Percentiles rank a stretch among this genome's conserved stretches.
phyloP scores from a whole-genome alignment of 92 coral and sea anemone genomes.

The Desmophyllum pertusum region DNA sequence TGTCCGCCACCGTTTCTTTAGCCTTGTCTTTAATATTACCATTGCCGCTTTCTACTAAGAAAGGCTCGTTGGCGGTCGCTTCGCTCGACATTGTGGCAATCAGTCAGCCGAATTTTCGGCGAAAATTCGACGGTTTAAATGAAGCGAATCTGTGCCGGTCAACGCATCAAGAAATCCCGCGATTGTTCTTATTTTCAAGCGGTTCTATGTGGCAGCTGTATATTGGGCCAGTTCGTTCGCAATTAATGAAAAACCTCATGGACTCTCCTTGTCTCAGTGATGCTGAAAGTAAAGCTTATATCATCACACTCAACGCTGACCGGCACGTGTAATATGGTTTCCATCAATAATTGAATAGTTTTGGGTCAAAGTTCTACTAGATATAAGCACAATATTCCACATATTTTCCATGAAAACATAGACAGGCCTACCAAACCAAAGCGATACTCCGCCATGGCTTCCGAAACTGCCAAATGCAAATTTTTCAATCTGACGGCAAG shows the following conservation, averaged over 20 bases:
- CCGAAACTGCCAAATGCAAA: background rate
- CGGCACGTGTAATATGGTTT: background rate
- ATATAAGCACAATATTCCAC: background rate
- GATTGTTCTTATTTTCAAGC: background rate
- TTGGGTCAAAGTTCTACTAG: background rate
- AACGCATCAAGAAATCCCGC: background rate
- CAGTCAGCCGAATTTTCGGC: background rate
- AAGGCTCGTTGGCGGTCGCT: constrained; percentile 14
- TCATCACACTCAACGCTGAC: background rate
- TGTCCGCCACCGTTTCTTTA: background rate
- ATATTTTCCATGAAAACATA: background rate
- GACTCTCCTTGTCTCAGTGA: background rate
- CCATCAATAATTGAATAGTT: background rate
- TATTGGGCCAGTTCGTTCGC: background rate
- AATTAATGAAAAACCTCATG: background rate
- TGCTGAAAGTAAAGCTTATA: no score
- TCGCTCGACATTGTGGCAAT: constrained; percentile 4
- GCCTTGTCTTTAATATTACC: background rate
- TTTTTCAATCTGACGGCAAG: background rate
- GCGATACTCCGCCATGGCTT: background rate
- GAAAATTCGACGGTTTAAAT: background rate
- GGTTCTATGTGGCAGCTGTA: background rate
- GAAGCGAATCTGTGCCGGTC: background rate
- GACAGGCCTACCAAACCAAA: background rate
- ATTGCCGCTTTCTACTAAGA: constrained; percentile 8